Evolutionary conservation across 2,888 invertebrate genomes (phyloP), one percentile per base, ranked within the genome.

Genomic region (Caenorhabditis japonica): DNA sequence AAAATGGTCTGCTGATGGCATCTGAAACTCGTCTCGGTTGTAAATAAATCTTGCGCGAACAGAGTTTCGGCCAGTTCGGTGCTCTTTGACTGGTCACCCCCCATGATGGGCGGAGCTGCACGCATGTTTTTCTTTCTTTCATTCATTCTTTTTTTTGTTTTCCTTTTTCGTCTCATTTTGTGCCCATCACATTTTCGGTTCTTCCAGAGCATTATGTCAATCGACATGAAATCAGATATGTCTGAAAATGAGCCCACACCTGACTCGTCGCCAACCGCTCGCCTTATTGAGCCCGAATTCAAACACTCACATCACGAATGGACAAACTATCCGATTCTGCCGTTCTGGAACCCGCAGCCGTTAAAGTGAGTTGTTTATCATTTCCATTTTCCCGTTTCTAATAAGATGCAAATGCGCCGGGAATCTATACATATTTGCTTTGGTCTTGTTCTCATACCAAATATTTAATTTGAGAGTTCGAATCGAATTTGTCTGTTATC

Each of bases 181-280:
- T 30, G 10, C 10, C 30, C 5, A 30, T 30, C 10, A 30, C 30
- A 30, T 7, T 30, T 23, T 21, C 4, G 17, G 21, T 46, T 5
- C 21, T 25, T 21, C 12, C 46, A 25, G 4, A 46, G 13, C 1
- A 15, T n/a, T 13, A 71, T 71, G 71, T 64, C 71, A 15, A 34
- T 72, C 10, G 64, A 64, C n/a, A 49, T 19, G 7, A 68, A 68
- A 30, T 59, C 53, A 0, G 72, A 72, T 5, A 64, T 58, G 23
- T 72, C 72, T n/a, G 72, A 72, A n/a, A 72, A 72, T 41, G 72
- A 72, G 25, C 58, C 56, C 4, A 39, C 61, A 12, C 15, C 70
- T 3, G 25, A 56, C 13, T 51, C 64, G 5, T 51, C 70, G 15
- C 55, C 69, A 4, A 36, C 43, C 27, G 21, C 46, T 4, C 34